Evolutionary conservation across 2,797 vertebrate species (phyloP).

Genomic region (Acipenser transmontanus): DNA sequence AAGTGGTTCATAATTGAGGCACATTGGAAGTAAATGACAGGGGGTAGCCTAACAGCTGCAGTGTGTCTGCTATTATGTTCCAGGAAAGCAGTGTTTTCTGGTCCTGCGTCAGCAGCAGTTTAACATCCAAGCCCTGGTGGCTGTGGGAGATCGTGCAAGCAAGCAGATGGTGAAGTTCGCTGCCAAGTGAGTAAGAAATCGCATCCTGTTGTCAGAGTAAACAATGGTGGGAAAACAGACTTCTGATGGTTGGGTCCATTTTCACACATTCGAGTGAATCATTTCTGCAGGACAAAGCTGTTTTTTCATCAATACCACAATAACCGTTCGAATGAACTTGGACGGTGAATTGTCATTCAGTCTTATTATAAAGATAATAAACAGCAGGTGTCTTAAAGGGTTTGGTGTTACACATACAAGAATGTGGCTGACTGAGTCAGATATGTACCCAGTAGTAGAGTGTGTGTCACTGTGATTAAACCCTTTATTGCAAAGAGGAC

Average conservation of each 20-base stretch:
- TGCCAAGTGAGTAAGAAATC: conserved; percentile 93
- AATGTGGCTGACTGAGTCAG: neutral
- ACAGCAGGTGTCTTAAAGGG: conserved; percentile 41
- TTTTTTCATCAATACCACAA: conserved; percentile 30
- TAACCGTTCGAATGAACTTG: no score
- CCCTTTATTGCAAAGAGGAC: no score
- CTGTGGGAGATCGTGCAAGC: conserved; percentile 95
- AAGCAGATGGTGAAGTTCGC: conserved; percentile 99
- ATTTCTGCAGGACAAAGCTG: conserved; percentile 40
- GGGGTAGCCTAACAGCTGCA: conserved; percentile 13
- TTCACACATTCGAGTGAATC: conserved; percentile 75
- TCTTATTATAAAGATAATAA: conserved; percentile 49
- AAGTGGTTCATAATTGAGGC: neutral
- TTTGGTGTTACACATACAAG: neutral
- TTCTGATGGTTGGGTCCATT: conserved; percentile 70
- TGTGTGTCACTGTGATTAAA: no score
- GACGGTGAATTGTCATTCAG: neutral
- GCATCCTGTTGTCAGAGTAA: conserved; percentile 81
- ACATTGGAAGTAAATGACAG: neutral
- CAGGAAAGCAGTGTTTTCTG: conserved; percentile 97
- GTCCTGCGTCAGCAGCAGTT: conserved; percentile 97
- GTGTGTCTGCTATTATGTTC: conserved; percentile 39
- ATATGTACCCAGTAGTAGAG: neutral
- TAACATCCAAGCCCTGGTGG: conserved; percentile 90
- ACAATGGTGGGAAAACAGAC: conserved; percentile 94